phyloP scores from a whole-genome alignment of 2,113 vertebrate species.

The Cichladusa arquata region DNA sequence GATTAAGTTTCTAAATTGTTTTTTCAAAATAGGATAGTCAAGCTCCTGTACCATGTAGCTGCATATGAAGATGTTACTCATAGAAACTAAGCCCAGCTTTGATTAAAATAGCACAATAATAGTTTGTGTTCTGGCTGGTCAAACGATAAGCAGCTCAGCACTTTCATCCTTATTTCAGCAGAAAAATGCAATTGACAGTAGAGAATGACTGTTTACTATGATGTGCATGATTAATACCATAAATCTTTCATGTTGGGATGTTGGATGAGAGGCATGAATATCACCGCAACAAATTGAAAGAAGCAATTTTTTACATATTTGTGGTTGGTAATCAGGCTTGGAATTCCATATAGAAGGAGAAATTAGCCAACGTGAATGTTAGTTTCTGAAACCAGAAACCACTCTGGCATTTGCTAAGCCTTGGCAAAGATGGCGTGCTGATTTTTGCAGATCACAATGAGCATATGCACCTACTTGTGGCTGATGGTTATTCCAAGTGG shows the following conservation, averaged over 20 bases:
- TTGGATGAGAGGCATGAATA: constrained; percentile 16
- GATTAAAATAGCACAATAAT: constrained; percentile 33
- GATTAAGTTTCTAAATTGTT: constrained; percentile 34
- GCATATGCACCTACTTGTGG: constrained; percentile 44
- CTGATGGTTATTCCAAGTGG: constrained; percentile 53
- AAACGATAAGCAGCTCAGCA: constrained; percentile 18
- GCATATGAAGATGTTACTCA: constrained; percentile 10
- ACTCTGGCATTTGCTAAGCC: neutral
- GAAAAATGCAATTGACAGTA: constrained; percentile 33
- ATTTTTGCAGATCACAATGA: constrained; percentile 38
- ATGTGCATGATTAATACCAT: constrained; percentile 43
- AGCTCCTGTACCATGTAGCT: neutral
- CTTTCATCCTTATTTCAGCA: constrained; percentile 43
- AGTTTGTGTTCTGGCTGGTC: constrained; percentile 29
- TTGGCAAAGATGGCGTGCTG: constrained; percentile 19
- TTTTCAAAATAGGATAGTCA: constrained; percentile 25
- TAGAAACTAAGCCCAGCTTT: constrained; percentile 41
- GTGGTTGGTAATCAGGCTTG: neutral
- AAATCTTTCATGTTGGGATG: constrained; percentile 38
- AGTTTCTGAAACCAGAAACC: neutral
- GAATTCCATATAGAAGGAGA: neutral
- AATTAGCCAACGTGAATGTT: neutral
- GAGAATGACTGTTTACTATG: constrained; percentile 41
- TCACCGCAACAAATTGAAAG: constrained; percentile 23
- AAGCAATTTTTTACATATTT: neutral